These are phyloP conservation scores for Xestoiulus laeticollis DNA, from an alignment of 2,888 invertebrate genomes.

Conservation along the genomic window DNA sequence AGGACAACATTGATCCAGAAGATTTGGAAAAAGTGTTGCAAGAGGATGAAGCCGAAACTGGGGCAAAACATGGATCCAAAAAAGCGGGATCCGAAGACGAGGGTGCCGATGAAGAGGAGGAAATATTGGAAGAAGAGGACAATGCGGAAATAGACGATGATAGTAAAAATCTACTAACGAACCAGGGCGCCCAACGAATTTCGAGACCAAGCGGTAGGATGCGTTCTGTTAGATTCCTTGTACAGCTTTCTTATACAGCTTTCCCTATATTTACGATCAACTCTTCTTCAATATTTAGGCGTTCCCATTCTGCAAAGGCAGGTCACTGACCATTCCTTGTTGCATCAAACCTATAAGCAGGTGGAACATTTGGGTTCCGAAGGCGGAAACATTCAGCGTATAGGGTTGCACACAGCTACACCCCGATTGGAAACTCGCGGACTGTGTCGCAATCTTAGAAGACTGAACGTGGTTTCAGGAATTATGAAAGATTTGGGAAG, in stretches of 20 bases:
- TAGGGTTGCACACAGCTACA: constrained; percentile 59
- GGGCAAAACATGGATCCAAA: constrained; percentile 44
- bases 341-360: constrained; percentile 68
- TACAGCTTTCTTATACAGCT: background rate
- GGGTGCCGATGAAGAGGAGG: constrained; percentile 65
- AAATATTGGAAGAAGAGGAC: constrained; percentile 49
- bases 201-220: background rate
- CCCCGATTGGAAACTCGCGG: constrained; percentile 60
- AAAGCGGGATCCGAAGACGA: constrained; percentile 65
- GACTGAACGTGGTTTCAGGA: constrained; percentile 65
- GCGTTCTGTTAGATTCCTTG: background rate
- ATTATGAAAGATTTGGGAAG: constrained; percentile 70
- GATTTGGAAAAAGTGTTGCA: constrained; percentile 67
- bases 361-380: constrained; percentile 67
- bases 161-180: background rate
- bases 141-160: background rate
- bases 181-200: background rate
- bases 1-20: constrained; percentile 70
- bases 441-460: constrained; percentile 66
- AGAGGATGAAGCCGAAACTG: constrained; percentile 65
- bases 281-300: constrained; percentile 53
- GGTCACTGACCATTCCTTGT: constrained; percentile 62
- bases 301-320: constrained; percentile 58
- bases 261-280: background rate
- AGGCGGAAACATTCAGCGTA: constrained; percentile 67